Base-by-base conservation (phyloP, 2,113 vertebrate genomes). In the Mesoclemmys tuberculata region DNA sequence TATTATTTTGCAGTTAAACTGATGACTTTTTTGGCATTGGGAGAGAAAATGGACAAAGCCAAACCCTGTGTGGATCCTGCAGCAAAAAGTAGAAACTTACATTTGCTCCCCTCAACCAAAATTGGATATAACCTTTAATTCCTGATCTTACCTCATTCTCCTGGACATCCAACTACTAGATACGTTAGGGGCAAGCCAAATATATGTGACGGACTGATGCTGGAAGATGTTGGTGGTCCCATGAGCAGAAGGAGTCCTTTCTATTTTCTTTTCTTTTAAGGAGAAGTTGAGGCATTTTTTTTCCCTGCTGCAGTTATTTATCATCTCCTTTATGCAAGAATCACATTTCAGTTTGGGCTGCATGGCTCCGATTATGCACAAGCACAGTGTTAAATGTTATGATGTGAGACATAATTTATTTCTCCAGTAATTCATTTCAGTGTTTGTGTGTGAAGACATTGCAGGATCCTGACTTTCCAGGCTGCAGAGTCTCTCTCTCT, bases 401-500 rank as follows among this genome's bases (percentile, higher is more conserved):
- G 97, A 96, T 96, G 94, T 97, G 97, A 98, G 91, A 95, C 95
- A 94, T 93, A 97, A 97, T 97, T 97, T 98, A 97, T 97, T 98
- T 97, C 94, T 98, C 95, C 91, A 56, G 87, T 91, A 98, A 97
- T 98, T 98, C 96, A 98, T 98, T 98, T 97, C 97, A 94, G 92
- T 96, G 89, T 97, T 46, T 88, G 96, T 58, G 41, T 95, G 96
- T 94, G 95, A 96, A 94, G 95, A 96, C 97, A 97, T 97, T 98
- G 93, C 94, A 97, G 94, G 92, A 95, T 97, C 96, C 94, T 93
- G 96, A 98, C 97, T 98, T 98, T 97, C 93, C 95, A 97, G 97
- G 97, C 97, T 98, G 96, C 97, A 97, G 97, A 98, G 98, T 98
- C 97, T 98, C 98, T 98, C 97, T 97, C 95, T 95, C 96, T 97